These are phyloP conservation scores for Antigone vipio DNA, from an alignment of 2,113 vertebrate genomes.

Conservation along the genomic window DNA sequence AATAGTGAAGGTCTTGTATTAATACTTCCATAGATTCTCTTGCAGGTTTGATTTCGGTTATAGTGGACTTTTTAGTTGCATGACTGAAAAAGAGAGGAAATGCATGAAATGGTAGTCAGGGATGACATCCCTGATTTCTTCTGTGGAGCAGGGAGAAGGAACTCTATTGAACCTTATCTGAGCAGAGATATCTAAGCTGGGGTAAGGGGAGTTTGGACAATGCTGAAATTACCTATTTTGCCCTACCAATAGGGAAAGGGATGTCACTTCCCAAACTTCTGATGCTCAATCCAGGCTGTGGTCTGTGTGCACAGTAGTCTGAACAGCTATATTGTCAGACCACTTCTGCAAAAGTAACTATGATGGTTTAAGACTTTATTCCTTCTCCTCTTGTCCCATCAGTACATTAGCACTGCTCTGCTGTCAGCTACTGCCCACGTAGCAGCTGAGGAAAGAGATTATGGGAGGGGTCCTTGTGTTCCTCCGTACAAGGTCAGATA, in stretches of 20 bases:
- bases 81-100: neutral
- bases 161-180: neutral
- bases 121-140: neutral
- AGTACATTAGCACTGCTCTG: neutral
- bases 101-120: neutral
- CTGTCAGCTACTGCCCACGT: neutral
- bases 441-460: neutral
- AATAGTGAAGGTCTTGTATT: neutral
- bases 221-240: neutral
- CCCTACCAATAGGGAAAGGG: neutral
- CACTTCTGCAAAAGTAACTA: neutral
- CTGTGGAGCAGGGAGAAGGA: neutral
- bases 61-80: neutral
- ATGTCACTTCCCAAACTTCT: neutral
- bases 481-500: neutral
- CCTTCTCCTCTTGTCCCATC: neutral
- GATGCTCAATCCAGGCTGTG: fast-evolving
- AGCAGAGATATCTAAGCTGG: neutral
- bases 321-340: neutral
- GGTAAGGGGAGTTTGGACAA: no score
- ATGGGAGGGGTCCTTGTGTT: neutral
- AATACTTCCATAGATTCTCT: neutral
- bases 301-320: neutral
- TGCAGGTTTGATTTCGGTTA: neutral
- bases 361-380: neutral